Conservation (phyloP, 1,140 invertebrate species). For the Pseudachorutes palmiensis region DNA sequence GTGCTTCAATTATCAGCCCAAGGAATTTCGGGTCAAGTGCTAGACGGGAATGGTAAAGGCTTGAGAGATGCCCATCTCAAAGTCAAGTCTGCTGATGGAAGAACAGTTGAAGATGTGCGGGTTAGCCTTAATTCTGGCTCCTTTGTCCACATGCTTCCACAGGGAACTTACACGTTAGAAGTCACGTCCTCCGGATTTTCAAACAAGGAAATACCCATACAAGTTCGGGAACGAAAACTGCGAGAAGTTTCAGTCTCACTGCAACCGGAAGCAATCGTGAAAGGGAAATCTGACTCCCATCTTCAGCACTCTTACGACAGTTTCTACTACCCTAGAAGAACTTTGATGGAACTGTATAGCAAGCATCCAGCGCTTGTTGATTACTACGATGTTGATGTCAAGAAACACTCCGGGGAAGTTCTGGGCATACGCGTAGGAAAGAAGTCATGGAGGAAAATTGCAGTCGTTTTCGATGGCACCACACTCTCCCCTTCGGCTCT, state of each 20-base stretch:
- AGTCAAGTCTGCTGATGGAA: slow-evolving; percentile 47
- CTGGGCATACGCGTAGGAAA: slow-evolving; percentile 29
- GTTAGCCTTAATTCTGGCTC: slow-evolving; percentile 58
- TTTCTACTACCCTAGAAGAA: slow-evolving; percentile 33
- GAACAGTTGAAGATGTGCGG: slow-evolving; percentile 49
- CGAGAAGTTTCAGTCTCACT: slow-evolving; percentile 7
- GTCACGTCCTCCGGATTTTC: slow-evolving; percentile 43
- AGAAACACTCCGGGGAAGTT: slow-evolving; percentile 28
- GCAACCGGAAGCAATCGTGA: neutral
- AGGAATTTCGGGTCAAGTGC: slow-evolving; percentile 62
- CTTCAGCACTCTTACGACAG: slow-evolving; percentile 11
- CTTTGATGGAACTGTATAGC: slow-evolving; percentile 20
- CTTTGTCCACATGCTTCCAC: slow-evolving; percentile 58
- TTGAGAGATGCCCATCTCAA: slow-evolving; percentile 61
- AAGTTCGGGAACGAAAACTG: slow-evolving; percentile 13
- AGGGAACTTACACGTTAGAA: slow-evolving; percentile 54
- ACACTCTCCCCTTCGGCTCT: slow-evolving; percentile 18
- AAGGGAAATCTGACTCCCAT: neutral
- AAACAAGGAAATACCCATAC: neutral
- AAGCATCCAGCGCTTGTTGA: slow-evolving; percentile 23
- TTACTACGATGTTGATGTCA: slow-evolving; percentile 26
- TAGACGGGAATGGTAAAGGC: slow-evolving; percentile 53
- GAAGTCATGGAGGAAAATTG: slow-evolving; percentile 29
- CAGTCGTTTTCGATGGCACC: slow-evolving; percentile 28
- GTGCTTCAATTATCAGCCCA: slow-evolving; percentile 33